Base-by-base conservation (phyloP, 1,140 invertebrate species). In the Drosophila pseudoobscura region DNA sequence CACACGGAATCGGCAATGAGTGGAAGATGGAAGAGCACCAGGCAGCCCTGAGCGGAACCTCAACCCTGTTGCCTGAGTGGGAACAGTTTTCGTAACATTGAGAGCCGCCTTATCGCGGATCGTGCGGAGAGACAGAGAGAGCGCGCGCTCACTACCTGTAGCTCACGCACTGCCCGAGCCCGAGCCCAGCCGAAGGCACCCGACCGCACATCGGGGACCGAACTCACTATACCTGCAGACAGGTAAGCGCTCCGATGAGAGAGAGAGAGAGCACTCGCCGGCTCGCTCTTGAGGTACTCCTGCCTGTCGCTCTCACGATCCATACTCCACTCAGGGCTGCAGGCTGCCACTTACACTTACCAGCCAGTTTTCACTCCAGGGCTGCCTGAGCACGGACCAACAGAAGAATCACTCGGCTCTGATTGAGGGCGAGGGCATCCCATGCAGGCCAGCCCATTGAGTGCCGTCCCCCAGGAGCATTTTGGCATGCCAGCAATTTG, bases 401-500 rank as follows among this genome's bases (percentile, higher is more conserved):
- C 11, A 4, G 11, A 4, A 13, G 11, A 39, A 13, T 3, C 35
- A 39, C 35, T 39, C 35, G 5, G 13, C 35, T 39, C 24, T 26
- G 24, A 26, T 26, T 26, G 24, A 26, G 24, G 24, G 24, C 24
- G 4, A 26, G 24, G 24, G 24, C 24, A 26, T 26, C 24, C 3
- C 4, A 26, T 4, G 24, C 24, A 26, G 55, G 55, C 45, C 65
- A 57, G 44, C 50, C 35, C 35, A 39, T 39, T 39, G 35, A 39
- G 35, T 13, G 35, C 35, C 11, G 35, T 39, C 35, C 35, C 35
- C 11, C 35, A 39, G 35, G 35, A 39, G 35, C 35, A 39, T 39
- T 39, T 39, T 39, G 82, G 83, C 84, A 88, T 76, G 75, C 84
- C 79, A 88, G 73, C 72, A 74, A 88, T 88, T 88, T 77, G 84